These are phyloP conservation scores for Gymnothorax javanicus DNA, from an alignment of 2,797 vertebrate species.

Conservation along the genomic window DNA sequence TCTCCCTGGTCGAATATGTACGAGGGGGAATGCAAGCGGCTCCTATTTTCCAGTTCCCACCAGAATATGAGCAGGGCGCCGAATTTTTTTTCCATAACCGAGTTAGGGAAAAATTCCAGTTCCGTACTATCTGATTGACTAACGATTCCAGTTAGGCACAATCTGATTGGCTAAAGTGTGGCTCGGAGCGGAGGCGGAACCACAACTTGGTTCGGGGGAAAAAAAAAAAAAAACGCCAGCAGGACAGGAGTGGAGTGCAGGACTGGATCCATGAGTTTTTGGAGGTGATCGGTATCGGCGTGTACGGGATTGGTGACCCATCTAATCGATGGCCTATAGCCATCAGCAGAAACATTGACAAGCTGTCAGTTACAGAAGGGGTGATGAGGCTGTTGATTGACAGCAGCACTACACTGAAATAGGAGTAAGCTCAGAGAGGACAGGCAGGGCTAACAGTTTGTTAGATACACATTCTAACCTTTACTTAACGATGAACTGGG, in stretches of 20 bases:
- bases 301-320: background rate
- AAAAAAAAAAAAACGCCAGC: background rate
- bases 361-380: background rate
- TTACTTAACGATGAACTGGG: no score
- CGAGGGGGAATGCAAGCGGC: background rate
- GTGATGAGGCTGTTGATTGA: background rate
- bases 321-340: background rate
- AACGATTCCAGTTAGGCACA: no score
- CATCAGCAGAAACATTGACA: background rate
- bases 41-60: constrained; percentile 4
- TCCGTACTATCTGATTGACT: no score
- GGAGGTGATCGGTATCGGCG: background rate
- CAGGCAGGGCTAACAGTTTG: background rate
- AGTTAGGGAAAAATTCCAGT: no score
- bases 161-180: no score
- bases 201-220: no score
- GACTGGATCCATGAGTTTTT: background rate
- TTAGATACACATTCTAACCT: no score
- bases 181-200: no score
- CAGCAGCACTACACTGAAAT: background rate
- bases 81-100: no score
- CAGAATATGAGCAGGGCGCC: background rate
- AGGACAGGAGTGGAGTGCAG: background rate
- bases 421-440: background rate
- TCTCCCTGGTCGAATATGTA: background rate